phyloP scores from a whole-genome alignment of 2,888 invertebrate genomes.

The Tetragnatha montana region DNA sequence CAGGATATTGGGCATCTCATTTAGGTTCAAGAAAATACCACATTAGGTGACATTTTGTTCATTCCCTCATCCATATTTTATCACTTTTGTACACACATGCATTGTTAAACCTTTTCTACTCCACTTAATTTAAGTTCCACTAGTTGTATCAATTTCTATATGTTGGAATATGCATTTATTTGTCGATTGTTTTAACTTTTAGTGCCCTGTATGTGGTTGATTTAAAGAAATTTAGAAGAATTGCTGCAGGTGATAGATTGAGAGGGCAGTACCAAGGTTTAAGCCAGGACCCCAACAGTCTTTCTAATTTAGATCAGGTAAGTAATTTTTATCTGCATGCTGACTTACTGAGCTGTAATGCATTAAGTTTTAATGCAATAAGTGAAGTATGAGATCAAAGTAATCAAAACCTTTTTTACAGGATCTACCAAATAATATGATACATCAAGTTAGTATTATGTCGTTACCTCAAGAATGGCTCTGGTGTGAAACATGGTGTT shows the following conservation, averaged over 20 bases:
- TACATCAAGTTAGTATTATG: slow-evolving; percentile 96
- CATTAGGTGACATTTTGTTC: slow-evolving; percentile 76
- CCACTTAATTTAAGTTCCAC: not conserved
- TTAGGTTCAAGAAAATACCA: slow-evolving; percentile 92
- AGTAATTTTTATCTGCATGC: not conserved
- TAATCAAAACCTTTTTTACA: slow-evolving; percentile 78
- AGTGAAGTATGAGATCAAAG: not conserved
- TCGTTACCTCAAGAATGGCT: slow-evolving; percentile 99
- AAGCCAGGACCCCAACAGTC: slow-evolving; percentile 98
- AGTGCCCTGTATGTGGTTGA: slow-evolving; percentile 99
- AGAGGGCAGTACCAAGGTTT: slow-evolving; percentile 99
- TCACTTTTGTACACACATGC: too few species aligned
- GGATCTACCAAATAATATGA: slow-evolving; percentile 99
- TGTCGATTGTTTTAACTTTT: slow-evolving; percentile 78
- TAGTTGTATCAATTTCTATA: too few species aligned
- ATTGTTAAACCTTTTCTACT: too few species aligned
- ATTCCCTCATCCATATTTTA: not conserved
- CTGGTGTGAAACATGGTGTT: slow-evolving; percentile 99
- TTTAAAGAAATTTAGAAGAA: slow-evolving; percentile 93
- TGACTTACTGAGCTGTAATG: not conserved
- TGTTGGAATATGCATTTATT: not conserved
- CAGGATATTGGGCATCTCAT: slow-evolving; percentile 99
- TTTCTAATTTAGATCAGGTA: slow-evolving; percentile 93
- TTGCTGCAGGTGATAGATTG: slow-evolving; percentile 98
- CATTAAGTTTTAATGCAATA: not conserved